phyloP scores from a whole-genome alignment of 2,113 vertebrate species.

The Osmerus eperlanus region DNA sequence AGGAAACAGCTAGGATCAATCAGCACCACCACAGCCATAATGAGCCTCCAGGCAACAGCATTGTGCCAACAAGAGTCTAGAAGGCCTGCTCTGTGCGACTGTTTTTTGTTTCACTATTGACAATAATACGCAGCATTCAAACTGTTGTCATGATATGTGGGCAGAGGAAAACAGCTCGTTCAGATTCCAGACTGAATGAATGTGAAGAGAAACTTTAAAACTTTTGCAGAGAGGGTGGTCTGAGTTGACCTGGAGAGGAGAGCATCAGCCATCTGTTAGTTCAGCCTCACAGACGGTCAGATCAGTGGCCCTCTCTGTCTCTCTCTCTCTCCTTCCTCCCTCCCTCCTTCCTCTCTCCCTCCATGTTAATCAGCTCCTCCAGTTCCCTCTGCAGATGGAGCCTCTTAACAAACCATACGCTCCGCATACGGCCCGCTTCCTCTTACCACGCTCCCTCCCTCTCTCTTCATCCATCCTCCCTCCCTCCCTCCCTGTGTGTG shows the following conservation, averaged over 20 bases:
- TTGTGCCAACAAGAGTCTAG: slow-evolving; percentile 12
- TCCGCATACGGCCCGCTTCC: not conserved
- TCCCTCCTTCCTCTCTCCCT: slow-evolving; percentile 20
- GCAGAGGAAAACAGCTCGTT: not conserved
- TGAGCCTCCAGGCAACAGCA: slow-evolving; percentile 9
- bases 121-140: no score
- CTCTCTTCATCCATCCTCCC: not conserved
- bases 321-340: slow-evolving; percentile 5
- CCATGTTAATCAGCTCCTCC: slow-evolving; percentile 58
- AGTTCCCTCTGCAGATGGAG: slow-evolving; percentile 68
- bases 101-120: no score
- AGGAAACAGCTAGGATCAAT: slow-evolving; percentile 45
- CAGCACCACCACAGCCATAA: slow-evolving; percentile 31
- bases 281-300: not conserved
- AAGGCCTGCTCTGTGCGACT: no score
- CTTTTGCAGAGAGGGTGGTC: no score
- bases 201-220: no score
- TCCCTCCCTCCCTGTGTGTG: not conserved
- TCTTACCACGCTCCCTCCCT: not conserved
- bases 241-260: not conserved
- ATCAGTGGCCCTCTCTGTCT: not conserved
- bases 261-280: slow-evolving; percentile 31
- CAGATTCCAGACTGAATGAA: no score
- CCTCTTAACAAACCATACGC: slow-evolving; percentile 57
- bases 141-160: no score